Base-by-base conservation (phyloP, 2,113 vertebrate genomes). In the Polypterus bichir region DNA sequence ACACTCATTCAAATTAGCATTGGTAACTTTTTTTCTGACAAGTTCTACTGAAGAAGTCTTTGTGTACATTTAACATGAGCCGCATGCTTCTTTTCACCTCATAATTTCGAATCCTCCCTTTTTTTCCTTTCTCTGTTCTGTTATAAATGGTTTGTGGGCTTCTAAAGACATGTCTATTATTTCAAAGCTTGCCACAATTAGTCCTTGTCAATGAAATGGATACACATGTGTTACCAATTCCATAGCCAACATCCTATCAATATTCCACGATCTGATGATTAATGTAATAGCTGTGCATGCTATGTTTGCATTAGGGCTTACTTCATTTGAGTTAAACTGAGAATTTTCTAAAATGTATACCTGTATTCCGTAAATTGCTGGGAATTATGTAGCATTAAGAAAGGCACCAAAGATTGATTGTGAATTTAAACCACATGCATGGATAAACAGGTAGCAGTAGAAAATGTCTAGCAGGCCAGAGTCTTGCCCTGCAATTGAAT, bases 161-260 rank as follows among this genome's bases (percentile, higher is more conserved):
- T 70, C 79, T 83, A 84, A 86, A 85, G 83, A 86, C 84, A 86
- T 81, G 80, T 81, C 85, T 83, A 87, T 84, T 86, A 85, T 82
- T 81, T 82, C 77, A 70, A 60, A 76, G 75, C 77, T 74, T 70
- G 75, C 69, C 77, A 76, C 74, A 71, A 84, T 87, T 81, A 77
- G 76, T 85, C 81, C 80, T 74, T 84, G 83, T 82, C 82, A 80
- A 68, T 72, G 68, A 81, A 80, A 84, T 77, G 76, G 81, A 83
- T 82, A 84, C 80, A 79, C 74, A 78, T 66, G 71, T 81, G 78
- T 79, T 78, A 77, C 77, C 77, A 82, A 80, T 84, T 83, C 76
- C 71, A 71, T 83, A 79, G 77, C 72, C 73, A 73, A 77, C 74
- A 73, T 70, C 71, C 76, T 84, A 84, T 84, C 77, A 73, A 81